phyloP scores from a whole-genome alignment of 1,140 invertebrate species.

The Araneus ventricosus region DNA sequence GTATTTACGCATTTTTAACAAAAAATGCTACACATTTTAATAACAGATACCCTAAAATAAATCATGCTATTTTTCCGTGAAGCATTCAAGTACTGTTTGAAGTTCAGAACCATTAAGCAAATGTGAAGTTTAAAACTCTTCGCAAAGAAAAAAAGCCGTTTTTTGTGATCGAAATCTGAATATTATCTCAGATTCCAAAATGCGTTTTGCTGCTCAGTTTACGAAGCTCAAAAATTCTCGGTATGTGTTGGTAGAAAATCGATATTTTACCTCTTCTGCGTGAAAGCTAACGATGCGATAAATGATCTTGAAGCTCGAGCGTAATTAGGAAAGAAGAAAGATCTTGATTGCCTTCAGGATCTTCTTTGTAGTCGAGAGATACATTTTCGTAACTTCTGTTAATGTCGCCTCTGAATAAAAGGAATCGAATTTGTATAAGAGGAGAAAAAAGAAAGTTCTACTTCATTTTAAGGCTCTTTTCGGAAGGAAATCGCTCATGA shows the following conservation, averaged over 20 bases:
- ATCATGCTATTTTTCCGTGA: neutral
- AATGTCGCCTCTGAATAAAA: neutral
- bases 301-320: neutral
- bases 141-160: neutral
- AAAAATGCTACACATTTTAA: neutral
- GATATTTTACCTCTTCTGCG: neutral
- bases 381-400: conserved; percentile 10
- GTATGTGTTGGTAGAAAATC: neutral
- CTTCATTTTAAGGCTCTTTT: neutral
- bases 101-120: conserved; percentile 24
- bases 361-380: neutral
- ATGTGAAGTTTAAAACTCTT: neutral
- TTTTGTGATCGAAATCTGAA: neutral
- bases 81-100: neutral
- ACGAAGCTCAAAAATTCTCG: neutral
- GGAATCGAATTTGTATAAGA: neutral
- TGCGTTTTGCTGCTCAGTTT: conserved; percentile 3
- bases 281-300: conserved; percentile 42
- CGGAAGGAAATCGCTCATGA: neutral
- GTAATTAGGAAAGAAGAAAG: conserved; percentile 20
- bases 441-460: neutral
- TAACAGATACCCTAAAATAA: neutral
- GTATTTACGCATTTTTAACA: neutral
- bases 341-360: neutral
- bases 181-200: conserved; percentile 12